These are phyloP conservation scores for Pseudococcus longispinus DNA, from an alignment of 2,888 invertebrate species.

Conservation along the genomic window DNA sequence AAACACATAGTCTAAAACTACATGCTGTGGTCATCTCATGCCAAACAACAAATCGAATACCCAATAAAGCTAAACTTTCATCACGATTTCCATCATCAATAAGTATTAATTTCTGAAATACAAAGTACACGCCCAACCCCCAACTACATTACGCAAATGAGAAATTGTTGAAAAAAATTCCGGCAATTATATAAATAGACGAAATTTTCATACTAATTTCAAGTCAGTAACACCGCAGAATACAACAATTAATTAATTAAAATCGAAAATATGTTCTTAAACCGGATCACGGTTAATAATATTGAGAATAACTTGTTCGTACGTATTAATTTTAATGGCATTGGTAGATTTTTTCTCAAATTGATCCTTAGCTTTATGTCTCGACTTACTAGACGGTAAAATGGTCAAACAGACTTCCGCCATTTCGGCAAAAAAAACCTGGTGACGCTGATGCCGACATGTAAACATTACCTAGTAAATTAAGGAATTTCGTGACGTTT, in stretches of 20 bases:
- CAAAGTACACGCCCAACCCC: not conserved
- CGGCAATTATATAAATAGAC: not conserved
- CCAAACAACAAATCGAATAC: not conserved
- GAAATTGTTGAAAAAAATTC: not conserved
- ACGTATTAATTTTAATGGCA: slow-evolving; percentile 25
- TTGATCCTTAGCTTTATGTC: not conserved
- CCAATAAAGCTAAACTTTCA: not conserved
- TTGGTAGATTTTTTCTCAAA: slow-evolving; percentile 9
- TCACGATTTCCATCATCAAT: not conserved
- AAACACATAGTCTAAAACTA: not conserved
- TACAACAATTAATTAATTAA: slow-evolving; percentile 32
- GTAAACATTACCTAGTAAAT: not conserved
- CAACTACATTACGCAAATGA: not conserved
- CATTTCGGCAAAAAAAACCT: not conserved
- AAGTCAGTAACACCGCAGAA: slow-evolving; percentile 23
- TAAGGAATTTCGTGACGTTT: not conserved
- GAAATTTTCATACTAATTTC: slow-evolving; percentile 7
- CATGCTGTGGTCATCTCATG: not conserved
- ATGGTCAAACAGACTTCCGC: slow-evolving; percentile 38
- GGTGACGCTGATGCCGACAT: not conserved
- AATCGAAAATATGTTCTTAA: slow-evolving; percentile 5
- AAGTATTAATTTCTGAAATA: not conserved
- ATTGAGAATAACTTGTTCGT: slow-evolving; percentile 2
- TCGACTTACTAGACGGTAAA: not conserved
- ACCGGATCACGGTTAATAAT: slow-evolving; percentile 20